A percentile compares a stretch with the other conserved stretches of the same genome.
These are phyloP conservation scores for Leptinotarsa juncta DNA, from an alignment of 2,888 invertebrate species.

Conservation along the genomic window DNA sequence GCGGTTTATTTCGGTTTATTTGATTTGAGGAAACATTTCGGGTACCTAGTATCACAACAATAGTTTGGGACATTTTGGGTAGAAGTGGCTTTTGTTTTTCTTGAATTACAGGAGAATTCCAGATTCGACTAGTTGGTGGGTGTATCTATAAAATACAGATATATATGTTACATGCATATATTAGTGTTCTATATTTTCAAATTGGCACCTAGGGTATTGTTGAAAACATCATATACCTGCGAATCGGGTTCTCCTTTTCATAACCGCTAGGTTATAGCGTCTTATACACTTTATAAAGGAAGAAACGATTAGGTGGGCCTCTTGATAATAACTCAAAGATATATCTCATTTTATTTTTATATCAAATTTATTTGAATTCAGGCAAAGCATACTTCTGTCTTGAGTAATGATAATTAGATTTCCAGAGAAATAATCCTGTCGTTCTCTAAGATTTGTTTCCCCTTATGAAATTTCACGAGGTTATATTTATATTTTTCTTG, in stretches of 20 bases:
- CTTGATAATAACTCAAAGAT: too few relatives aligned
- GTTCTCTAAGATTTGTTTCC: too few relatives aligned
- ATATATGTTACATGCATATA: background rate
- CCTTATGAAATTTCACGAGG: too few relatives aligned
- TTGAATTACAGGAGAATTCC: background rate
- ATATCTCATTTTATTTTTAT: too few relatives aligned
- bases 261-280: background rate
- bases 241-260: background rate
- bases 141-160: background rate
- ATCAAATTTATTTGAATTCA: too few relatives aligned
- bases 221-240: background rate
- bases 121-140: background rate
- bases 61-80: background rate
- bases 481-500: too few relatives aligned
- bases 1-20: too few relatives aligned
- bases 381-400: too few relatives aligned
- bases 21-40: background rate
- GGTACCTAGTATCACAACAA: background rate
- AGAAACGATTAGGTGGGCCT: background rate
- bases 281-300: background rate
- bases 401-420: too few relatives aligned
- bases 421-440: too few relatives aligned
- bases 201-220: background rate
- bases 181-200: background rate
- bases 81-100: background rate